Evolutionary conservation across 2,113 vertebrate genomes (phyloP), one percentile per base, ranked within the genome.

Genomic region (Steatornis caripensis): DNA sequence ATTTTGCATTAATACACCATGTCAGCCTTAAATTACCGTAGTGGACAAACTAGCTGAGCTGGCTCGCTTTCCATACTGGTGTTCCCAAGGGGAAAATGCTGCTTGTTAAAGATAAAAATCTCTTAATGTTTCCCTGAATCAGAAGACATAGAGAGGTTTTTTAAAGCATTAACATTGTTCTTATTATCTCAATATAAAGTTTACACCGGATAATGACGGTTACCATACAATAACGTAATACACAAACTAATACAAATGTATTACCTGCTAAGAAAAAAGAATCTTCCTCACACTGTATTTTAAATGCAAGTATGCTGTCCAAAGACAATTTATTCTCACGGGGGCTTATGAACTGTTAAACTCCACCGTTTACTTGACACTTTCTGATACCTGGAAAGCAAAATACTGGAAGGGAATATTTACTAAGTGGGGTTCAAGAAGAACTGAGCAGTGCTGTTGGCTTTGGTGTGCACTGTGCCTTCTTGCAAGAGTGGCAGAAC

Each of bases 61-160:
- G 45, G 91, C 74, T 97, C 87, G 65, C 37, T 89, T 89, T 83
- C 27, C 6, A 24, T 61, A 39, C 10, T 48, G 37, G 29, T 51
- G n/a, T 43, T 96, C 84, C 72, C 66, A 77, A 87, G 46, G 51
- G 84, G 62, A 82, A 95, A 94, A 82, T 85, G 22, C 37, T 95
- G 84, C 91, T 95, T 89, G 80, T 95, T 91, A 92, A 92, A 87
- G 43, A 61, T 92, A 81, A 96, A 96, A 93, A 87, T 85, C 48
- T 77, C 75, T 58, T 96, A 91, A 94, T 83, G 48, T 60, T 94
- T 75, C 79, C 11, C 4, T 69, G 37, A 93, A 93, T 16, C 24
- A 84, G 53, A 93, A 65, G 43, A 82, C 8, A 6, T 26, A 61
- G 57, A 84, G 24, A 29, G 43, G 1, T 0, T 41, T 95, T 90